These are phyloP conservation scores for Pseudochirops cupreus DNA, from an alignment of 2,797 vertebrate genomes.

Conservation along the genomic window DNA sequence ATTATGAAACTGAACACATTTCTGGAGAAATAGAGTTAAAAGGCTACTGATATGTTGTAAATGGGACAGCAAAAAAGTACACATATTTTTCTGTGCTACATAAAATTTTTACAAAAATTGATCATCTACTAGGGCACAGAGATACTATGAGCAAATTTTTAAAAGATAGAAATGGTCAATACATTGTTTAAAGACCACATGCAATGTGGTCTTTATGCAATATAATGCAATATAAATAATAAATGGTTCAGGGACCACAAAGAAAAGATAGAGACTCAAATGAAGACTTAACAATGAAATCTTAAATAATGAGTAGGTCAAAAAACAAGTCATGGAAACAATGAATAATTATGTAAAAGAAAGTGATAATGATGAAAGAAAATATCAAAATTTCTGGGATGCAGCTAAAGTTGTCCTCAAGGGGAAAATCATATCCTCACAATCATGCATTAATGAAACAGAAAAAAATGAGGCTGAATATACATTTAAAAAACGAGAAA, in stretches of 20 bases:
- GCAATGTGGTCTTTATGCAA: too few species aligned
- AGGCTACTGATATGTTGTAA: background rate
- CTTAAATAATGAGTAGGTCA: background rate
- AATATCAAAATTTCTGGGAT: background rate
- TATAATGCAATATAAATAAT: background rate
- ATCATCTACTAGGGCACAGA: background rate
- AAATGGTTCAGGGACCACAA: background rate
- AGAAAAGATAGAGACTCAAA: background rate
- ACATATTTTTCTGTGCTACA: background rate
- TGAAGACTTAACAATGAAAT: background rate
- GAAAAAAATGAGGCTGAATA: background rate
- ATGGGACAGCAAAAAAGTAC: background rate
- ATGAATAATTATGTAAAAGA: background rate
- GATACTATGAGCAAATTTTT: background rate
- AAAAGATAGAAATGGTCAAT: background rate
- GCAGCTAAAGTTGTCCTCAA: background rate
- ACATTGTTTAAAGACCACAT: background rate
- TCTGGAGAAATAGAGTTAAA: background rate
- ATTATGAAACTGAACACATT: background rate
- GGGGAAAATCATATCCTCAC: background rate
- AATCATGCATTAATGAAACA: background rate
- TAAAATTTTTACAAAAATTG: background rate
- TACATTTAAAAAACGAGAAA: background rate
- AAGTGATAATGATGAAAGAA: background rate
- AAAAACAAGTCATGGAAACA: background rate